Percentiles rank a stretch among this genome's conserved stretches.
phyloP scores from a whole-genome alignment of 2,113 vertebrate genomes.

The Psittacula cyanocephala region DNA sequence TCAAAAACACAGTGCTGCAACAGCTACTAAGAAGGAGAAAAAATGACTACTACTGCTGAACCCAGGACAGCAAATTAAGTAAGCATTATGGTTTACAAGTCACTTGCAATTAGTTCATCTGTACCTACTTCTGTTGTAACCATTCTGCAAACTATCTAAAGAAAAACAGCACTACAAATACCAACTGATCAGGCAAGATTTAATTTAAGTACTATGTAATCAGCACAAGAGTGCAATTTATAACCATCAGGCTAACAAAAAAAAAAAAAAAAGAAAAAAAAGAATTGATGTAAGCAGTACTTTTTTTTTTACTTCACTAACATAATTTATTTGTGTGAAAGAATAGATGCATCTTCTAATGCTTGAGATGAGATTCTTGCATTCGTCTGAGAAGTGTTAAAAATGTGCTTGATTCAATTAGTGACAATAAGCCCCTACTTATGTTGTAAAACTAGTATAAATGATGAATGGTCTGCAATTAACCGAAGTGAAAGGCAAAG shows the following conservation, averaged over 20 bases:
- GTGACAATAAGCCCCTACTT: neutral
- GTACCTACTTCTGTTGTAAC: neutral
- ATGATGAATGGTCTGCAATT: neutral
- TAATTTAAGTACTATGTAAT: neutral
- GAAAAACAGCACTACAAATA: neutral
- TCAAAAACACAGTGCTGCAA: no score
- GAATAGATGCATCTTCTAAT: neutral
- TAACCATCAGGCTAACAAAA: neutral
- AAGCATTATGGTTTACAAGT: neutral
- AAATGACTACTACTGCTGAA: no score
- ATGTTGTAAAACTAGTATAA: neutral
- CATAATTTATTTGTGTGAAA: neutral
- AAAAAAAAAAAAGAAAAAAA: neutral
- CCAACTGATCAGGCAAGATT: neutral
- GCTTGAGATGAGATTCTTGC: neutral
- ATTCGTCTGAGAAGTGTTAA: neutral
- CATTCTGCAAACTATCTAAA: neutral
- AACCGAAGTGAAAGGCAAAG: neutral
- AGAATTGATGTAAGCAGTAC: neutral
- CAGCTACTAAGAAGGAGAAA: no score
- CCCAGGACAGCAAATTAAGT: neutral
- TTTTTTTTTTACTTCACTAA: neutral
- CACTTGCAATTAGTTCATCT: neutral
- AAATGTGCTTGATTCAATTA: neutral
- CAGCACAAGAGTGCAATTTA: neutral